Conservation (phyloP, 2,888 invertebrate species). For the Phengaris arion region DNA sequence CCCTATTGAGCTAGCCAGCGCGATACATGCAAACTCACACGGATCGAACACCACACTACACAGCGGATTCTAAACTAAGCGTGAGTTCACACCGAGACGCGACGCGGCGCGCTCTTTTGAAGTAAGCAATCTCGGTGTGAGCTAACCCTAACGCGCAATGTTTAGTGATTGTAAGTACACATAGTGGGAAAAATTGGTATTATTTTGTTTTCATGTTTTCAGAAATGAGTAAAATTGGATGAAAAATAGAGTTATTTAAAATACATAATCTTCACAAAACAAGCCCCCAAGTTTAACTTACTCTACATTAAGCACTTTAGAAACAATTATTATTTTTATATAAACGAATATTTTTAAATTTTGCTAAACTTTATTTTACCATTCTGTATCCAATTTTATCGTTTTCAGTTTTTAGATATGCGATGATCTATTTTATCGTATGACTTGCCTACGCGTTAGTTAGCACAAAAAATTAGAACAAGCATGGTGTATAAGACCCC, state of each 20-base stretch:
- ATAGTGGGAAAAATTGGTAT: background rate
- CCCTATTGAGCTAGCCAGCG: conserved; percentile 20
- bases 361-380: background rate
- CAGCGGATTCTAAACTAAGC: conserved; percentile 12
- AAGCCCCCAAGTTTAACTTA: no score
- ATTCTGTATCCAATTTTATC: background rate
- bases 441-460: background rate
- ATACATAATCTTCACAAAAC: background rate
- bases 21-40: conserved; percentile 31
- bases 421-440: background rate
- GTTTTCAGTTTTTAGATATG: background rate
- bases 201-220: background rate
- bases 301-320: no score
- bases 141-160: background rate
- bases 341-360: background rate
- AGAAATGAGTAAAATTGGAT: background rate
- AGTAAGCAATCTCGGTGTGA: no score
- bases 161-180: background rate
- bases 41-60: background rate
- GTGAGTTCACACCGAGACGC: no score
- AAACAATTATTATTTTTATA: no score
- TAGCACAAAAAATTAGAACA: conserved; percentile 19
- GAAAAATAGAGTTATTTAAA: background rate
- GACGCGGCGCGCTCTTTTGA: no score
- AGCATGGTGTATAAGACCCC: background rate